Conservation (phyloP, 2,797 vertebrate genomes). For the Melanotaenia trifasciata region DNA sequence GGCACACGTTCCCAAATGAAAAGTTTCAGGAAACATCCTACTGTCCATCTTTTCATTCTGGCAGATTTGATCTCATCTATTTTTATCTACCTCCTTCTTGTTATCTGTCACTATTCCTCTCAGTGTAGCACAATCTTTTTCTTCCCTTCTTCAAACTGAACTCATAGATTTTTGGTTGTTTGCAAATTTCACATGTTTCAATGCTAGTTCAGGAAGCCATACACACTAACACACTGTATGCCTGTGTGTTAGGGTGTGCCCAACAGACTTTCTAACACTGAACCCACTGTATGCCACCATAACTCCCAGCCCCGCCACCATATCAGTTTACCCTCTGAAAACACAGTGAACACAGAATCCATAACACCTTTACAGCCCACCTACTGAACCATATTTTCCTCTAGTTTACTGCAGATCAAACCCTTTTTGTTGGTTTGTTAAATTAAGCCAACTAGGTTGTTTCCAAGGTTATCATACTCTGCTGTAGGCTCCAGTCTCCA, state of each 20-base stretch:
- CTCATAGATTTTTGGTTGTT: slow-evolving; percentile 55
- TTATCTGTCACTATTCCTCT: slow-evolving; percentile 7
- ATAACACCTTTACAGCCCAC: slow-evolving; percentile 6
- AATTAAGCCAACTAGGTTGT: slow-evolving; percentile 74
- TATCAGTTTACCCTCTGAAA: slow-evolving; percentile 38
- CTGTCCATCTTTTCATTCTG: slow-evolving; percentile 44
- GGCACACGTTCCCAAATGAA: slow-evolving; percentile 15
- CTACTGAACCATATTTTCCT: slow-evolving; percentile 18
- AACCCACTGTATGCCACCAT: slow-evolving; percentile 30
- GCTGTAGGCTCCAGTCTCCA: slow-evolving; percentile 45
- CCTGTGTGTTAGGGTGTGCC: slow-evolving; percentile 55
- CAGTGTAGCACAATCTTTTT: not conserved
- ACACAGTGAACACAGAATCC: slow-evolving; percentile 1
- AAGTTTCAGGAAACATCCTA: slow-evolving; percentile 25
- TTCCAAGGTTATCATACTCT: slow-evolving; percentile 59
- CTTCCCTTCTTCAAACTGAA: slow-evolving; percentile 22
- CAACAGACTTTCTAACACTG: slow-evolving; percentile 41
- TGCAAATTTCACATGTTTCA: slow-evolving; percentile 61
- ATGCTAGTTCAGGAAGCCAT: slow-evolving; percentile 53
- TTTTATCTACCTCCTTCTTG: slow-evolving; percentile 25
- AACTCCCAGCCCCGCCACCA: not conserved
- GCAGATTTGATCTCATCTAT: slow-evolving; percentile 40
- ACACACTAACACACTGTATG: slow-evolving; percentile 55
- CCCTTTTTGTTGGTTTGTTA: slow-evolving; percentile 54
- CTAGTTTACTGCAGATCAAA: slow-evolving; percentile 30